A percentile compares a stretch with the other conserved stretches of the same genome.
Conservation (phyloP, 2,888 invertebrate species). For the Cephus pulcher region DNA sequence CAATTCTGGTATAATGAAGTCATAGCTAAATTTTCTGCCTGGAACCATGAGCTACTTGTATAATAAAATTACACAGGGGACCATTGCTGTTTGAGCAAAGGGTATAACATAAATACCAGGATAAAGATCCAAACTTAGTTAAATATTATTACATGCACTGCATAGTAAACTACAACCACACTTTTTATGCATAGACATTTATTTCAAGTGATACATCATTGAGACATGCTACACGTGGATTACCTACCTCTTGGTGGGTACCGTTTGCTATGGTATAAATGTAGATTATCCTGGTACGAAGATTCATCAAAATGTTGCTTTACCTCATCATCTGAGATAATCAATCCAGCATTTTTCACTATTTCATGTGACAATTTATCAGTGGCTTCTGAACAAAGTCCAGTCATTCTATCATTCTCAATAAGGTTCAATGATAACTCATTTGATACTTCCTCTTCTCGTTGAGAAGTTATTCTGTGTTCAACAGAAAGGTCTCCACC, state of each 20-base stretch:
- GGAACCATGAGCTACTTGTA: slow-evolving; percentile 14
- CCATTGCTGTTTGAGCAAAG: neutral
- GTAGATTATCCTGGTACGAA: neutral
- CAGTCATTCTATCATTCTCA: neutral
- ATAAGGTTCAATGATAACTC: slow-evolving; percentile 8
- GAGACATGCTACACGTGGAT: slow-evolving; percentile 2
- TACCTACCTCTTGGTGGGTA: slow-evolving; percentile 36
- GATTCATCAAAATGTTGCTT: neutral
- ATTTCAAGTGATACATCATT: slow-evolving; percentile 1
- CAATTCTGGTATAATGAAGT: slow-evolving; percentile 82
- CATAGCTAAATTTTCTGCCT: slow-evolving; percentile 43
- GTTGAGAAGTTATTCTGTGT: neutral
- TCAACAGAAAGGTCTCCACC: slow-evolving; percentile 15
- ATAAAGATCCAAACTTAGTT: neutral
- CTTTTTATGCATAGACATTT: slow-evolving; percentile 9
- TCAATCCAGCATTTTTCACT: neutral
- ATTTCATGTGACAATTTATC: neutral
- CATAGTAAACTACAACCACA: slow-evolving; percentile 10
- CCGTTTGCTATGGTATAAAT: slow-evolving; percentile 30
- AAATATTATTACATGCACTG: neutral
- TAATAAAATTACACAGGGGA: neutral
- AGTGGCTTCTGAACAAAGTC: neutral
- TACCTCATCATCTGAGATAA: neutral
- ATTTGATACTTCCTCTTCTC: slow-evolving; percentile 15
- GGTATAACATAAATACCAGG: neutral